Base-by-base conservation (phyloP, 2,888 invertebrate species). In the Panzeria rudis region DNA sequence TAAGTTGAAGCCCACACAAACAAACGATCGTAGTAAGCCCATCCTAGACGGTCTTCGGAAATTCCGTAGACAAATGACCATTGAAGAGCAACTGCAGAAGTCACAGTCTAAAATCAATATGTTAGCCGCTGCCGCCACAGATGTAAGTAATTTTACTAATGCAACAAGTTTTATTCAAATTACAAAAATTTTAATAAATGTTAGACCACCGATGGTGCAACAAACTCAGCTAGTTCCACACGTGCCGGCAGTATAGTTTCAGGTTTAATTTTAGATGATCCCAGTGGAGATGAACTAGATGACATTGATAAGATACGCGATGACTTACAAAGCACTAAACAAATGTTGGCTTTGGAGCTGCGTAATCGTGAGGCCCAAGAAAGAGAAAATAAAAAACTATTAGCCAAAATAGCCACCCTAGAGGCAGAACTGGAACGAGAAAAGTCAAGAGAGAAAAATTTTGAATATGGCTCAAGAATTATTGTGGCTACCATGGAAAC, bases 261-360 rank as follows among this genome's bases (percentile, higher is more conserved):
- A 0, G 87, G 88, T 78, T 89, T 90, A 25, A 89, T 94, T n/a
- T 94, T 95, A 88, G 95, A 95, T 8, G 82, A 83, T 59, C 95
- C 95, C 76, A 96, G 96, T 88, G 95, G 94, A 17, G 97, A 97
- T 90, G 97, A 97, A 90, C 95, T 97, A 94, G 97, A 98, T 88
- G 98, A 98, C 89, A 97, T 98, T 88, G 98, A 98, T 89, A 97
- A 96, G 90, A 95, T 97, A 20, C 94, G 97, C 88, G 98, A 98
- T 90, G 98, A 98, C 91, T 94, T 98, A 50, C 97, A 98, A 91
- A 97, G 97, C 81, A 97, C 97, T 8, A 98, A 98, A 92, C 97
- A 98, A 93, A 95, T 98, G 94, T 93, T 98, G 84, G 97, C 97
- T 15, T 94, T 97, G 81, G 98, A 98, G 93, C 93, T 97, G 88